phyloP scores from a whole-genome alignment of 2,888 invertebrate genomes.

The Eupithecia centaureata region DNA sequence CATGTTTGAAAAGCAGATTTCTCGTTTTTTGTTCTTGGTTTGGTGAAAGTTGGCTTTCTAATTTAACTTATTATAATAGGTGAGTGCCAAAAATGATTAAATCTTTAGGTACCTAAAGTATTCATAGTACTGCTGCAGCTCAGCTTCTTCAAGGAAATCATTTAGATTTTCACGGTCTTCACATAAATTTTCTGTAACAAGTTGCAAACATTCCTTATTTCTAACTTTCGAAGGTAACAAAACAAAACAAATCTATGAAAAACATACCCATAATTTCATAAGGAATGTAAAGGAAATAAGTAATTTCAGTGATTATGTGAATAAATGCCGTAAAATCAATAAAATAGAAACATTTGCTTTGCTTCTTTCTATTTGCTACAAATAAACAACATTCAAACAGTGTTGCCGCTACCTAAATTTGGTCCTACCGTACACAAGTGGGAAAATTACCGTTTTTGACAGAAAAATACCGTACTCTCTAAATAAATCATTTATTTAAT shows the following conservation, averaged over 20 bases:
- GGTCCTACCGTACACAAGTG: no score
- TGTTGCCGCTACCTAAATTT: background rate
- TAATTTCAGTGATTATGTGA: slow-evolving; percentile 21
- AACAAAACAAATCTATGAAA: background rate
- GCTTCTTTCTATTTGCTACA: slow-evolving; percentile 3
- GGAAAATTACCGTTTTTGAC: no score
- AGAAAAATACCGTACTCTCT: no score
- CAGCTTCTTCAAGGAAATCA: slow-evolving; percentile 97
- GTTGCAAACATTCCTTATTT: slow-evolving; percentile 7
- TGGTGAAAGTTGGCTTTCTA: background rate
- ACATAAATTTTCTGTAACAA: slow-evolving; percentile 60
- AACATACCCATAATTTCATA: slow-evolving; percentile 32
- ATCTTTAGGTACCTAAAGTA: slow-evolving; percentile 85
- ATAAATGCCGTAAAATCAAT: slow-evolving; percentile 27
- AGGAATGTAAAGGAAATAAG: slow-evolving; percentile 7
- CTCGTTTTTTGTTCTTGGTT: background rate
- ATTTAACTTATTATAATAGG: background rate
- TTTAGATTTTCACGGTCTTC: slow-evolving; percentile 68
- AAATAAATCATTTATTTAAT: no score
- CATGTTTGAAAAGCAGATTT: background rate
- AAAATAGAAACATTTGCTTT: slow-evolving; percentile 37
- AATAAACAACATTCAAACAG: slow-evolving; percentile 5
- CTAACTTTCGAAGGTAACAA: no score
- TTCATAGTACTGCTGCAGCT: slow-evolving; percentile 95
- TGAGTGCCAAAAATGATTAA: background rate